Evolutionary conservation across 2,888 invertebrate species (phyloP).

Genomic region (Dendrolimus houi): DNA sequence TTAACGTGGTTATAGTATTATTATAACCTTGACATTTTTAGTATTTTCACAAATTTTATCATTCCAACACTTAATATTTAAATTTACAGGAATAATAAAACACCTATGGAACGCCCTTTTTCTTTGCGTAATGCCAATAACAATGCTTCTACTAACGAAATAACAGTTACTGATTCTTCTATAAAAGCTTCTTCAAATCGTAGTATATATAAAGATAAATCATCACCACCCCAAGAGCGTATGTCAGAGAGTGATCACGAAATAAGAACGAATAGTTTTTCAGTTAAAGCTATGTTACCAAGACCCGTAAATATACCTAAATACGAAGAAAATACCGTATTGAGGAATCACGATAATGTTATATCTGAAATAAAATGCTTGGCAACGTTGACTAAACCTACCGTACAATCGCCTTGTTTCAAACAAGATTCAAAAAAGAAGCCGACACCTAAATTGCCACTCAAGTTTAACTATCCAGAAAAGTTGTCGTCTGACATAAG

Average conservation of each 20-base stretch:
- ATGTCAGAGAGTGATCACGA: not conserved
- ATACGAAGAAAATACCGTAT: not conserved
- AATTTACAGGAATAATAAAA: not conserved
- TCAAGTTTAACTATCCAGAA: too few species aligned
- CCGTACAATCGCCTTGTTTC: too few species aligned
- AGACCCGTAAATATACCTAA: not conserved
- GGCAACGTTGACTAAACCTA: not conserved
- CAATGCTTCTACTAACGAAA: not conserved
- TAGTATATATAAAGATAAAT: not conserved
- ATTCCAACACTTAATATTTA: not conserved
- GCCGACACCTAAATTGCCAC: too few species aligned
- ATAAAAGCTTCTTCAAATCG: not conserved
- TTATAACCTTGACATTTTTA: conserved; percentile 26
- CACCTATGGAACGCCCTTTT: not conserved
- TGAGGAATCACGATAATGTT: not conserved
- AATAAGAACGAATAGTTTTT: not conserved
- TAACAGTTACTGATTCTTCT: not conserved
- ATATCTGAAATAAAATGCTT: not conserved
- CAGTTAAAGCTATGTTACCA: not conserved
- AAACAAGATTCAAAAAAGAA: too few species aligned
- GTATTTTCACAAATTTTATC: too few species aligned
- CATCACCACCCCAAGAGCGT: not conserved
- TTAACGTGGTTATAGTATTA: too few species aligned
- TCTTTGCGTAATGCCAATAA: not conserved
- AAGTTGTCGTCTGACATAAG: not conserved